Base-by-base conservation (phyloP, 1,140 invertebrate genomes). In the Heliconius himera region DNA sequence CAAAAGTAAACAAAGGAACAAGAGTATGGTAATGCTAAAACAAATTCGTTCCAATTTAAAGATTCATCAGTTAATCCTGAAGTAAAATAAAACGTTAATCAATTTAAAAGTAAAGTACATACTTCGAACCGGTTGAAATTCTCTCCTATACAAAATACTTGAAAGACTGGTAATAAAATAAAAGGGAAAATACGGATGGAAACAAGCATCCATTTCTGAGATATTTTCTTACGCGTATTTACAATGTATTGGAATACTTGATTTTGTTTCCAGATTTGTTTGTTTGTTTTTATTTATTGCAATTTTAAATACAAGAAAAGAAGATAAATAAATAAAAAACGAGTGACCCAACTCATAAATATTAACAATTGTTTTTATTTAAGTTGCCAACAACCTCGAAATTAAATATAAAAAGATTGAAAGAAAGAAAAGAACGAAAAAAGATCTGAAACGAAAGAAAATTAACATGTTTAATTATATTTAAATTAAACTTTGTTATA, bases 31-130 rank as follows among this genome's bases (percentile, higher is more conserved):
- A 8, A 54, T 54, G 51, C 51, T 54, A 54, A 54, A 54, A 20
- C 20, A 54, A 54, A 54, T 54, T n/a, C 51, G 51, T 2, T 54
- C 8, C 51, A 54, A 54, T 46, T 54, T n/a, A 54, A 54, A 54
- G 51, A 54, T 46, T 46, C 41, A 46, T 46, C 41, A 46, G 16
- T 54, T n/a, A n/a, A 54, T 54, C 18, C 20, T n/a, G 51, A 54
- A 54, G 51, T 54, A n/a, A 54, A 54, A 54, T n/a, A 54, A 54
- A 54, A 54, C 20, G 51, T 54, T 54, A 54, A 54, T 54, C 51
- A 54, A 54, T 54, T 54, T 54, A 54, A 54, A 54, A 54, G 51
- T 54, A 54, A 54, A 54, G 51, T 54, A 54, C 51, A n/a, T n/a
- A 54, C 51, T 54, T 54, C 51, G 51, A 54, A 54, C 8, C 51